Conservation (phyloP, 2,113 vertebrate species). For the Tragelaphus strepsiceros region DNA sequence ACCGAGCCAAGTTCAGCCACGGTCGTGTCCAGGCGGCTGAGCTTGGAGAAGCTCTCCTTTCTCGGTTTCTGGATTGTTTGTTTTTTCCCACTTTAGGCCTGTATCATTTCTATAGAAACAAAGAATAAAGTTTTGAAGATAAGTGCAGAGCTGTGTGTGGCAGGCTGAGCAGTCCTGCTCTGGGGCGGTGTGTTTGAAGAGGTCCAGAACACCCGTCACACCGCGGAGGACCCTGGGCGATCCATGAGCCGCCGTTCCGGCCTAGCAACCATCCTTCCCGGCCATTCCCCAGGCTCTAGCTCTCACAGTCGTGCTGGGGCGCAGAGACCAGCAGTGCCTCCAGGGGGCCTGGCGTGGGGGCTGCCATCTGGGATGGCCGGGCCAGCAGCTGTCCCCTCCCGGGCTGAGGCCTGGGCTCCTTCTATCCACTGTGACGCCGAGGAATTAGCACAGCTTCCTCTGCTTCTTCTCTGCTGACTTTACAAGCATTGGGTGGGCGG, state of each 20-base stretch:
- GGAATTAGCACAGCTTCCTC: rapidly evolving
- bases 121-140: neutral
- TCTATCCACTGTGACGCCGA: rapidly evolving
- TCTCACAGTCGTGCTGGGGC: rapidly evolving
- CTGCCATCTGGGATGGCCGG: neutral
- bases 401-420: neutral
- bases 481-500: rapidly evolving
- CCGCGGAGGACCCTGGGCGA: rapidly evolving
- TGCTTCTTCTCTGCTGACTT: neutral
- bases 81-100: neutral
- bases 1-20: rapidly evolving
- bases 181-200: neutral
- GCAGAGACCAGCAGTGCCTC: neutral
- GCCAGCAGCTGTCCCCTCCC: neutral
- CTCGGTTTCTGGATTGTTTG: neutral
- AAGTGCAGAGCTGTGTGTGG: rapidly evolving
- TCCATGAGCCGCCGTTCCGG: rapidly evolving
- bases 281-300: rapidly evolving
- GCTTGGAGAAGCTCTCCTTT: neutral
- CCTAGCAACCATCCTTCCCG: rapidly evolving
- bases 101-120: neutral
- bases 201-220: neutral
- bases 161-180: neutral
- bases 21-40: rapidly evolving
- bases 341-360: rapidly evolving